Percentiles rank a stretch among this genome's conserved stretches.
Conservation (phyloP, 1,140 invertebrate species). For the Caenorhabditis tropicalis region DNA sequence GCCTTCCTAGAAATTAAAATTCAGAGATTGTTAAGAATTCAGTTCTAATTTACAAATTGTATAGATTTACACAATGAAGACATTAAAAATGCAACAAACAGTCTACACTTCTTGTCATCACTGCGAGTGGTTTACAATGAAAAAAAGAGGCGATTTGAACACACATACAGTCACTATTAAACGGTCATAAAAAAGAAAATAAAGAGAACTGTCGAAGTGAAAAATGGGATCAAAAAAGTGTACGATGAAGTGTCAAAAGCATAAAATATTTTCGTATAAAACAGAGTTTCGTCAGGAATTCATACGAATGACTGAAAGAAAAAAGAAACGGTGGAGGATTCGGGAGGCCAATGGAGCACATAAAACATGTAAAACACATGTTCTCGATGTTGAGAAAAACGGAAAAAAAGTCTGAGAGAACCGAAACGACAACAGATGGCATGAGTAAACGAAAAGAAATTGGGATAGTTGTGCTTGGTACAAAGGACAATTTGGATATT, state of each 20-base stretch:
- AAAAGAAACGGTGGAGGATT: neutral
- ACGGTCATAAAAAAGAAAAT: constrained; percentile 18
- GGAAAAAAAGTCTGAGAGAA: neutral
- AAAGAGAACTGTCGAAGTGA: neutral
- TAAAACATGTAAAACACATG: constrained; percentile 41
- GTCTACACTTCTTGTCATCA: neutral
- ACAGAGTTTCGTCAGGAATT: neutral
- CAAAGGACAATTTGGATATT: neutral
- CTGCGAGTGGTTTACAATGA: constrained; percentile 14
- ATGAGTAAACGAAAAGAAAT: neutral
- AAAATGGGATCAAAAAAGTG: neutral
- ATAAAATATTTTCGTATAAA: neutral
- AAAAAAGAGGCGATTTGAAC: neutral
- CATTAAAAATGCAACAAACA: neutral
- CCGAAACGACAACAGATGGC: neutral
- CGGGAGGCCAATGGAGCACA: constrained; percentile 11
- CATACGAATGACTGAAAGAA: constrained; percentile 5
- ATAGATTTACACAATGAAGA: neutral
- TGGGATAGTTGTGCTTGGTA: neutral
- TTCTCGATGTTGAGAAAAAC: constrained; percentile 1
- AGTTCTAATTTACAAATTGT: no score
- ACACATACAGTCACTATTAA: constrained; percentile 12
- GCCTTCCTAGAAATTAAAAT: no score
- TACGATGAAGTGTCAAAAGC: neutral
- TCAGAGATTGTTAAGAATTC: no score